Evolutionary conservation across 2,888 invertebrate genomes (phyloP).

Genomic region (Nysson spinosus): DNA sequence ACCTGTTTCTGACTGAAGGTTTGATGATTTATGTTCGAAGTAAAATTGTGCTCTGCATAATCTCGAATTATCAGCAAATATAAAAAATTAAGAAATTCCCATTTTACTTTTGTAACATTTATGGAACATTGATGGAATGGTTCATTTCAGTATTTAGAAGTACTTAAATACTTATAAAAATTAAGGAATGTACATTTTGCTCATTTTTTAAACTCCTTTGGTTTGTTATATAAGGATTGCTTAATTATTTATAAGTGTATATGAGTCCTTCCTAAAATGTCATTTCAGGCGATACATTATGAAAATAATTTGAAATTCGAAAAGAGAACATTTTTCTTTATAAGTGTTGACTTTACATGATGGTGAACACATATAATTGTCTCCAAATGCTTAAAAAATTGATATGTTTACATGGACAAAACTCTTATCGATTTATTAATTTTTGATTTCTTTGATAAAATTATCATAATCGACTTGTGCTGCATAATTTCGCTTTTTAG

Average conservation of each 20-base stretch:
- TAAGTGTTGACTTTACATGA: conserved; percentile 10
- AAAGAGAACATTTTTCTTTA: not conserved
- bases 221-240: too few relatives aligned
- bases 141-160: conserved; percentile 2
- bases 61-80: too few relatives aligned
- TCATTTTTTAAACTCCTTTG: too few relatives aligned
- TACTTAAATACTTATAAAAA: conserved; percentile 10
- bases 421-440: too few relatives aligned
- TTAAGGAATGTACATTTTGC: not conserved
- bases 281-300: too few relatives aligned
- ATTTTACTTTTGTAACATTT: not conserved
- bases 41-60: too few relatives aligned
- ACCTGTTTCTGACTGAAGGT: not conserved
- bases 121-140: not conserved
- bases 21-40: not conserved
- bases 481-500: conserved; percentile 27
- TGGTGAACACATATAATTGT: too few relatives aligned
- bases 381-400: too few relatives aligned
- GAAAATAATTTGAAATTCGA: too few relatives aligned
- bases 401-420: too few relatives aligned
- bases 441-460: conserved; percentile 19
- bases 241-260: too few relatives aligned
- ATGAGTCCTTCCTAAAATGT: too few relatives aligned
- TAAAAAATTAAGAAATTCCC: not conserved
- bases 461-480: conserved; percentile 8